Evolutionary conservation across 2,113 vertebrate species (phyloP).

Genomic region (Atlantisia rogersi): DNA sequence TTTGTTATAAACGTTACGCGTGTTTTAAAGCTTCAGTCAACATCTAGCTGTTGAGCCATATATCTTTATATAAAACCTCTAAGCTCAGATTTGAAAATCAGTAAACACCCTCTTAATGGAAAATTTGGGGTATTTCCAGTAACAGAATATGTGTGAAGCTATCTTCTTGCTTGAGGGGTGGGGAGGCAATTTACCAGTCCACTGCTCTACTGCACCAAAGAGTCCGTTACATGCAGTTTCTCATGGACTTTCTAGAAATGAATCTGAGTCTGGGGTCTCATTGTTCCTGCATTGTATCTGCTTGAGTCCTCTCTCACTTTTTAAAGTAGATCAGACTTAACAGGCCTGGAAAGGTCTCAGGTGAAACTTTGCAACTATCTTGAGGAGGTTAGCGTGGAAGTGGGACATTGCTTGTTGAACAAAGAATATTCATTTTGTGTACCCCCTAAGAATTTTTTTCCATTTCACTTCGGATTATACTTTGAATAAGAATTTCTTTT

Average conservation of each 20-base stretch:
- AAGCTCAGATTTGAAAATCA: not conserved
- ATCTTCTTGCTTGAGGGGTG: not conserved
- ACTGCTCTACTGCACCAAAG: fast-evolving
- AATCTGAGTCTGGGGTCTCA: not conserved
- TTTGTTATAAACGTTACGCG: not conserved
- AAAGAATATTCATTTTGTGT: not conserved
- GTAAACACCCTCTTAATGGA: not conserved
- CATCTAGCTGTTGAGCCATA: not conserved
- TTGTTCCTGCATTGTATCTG: not conserved
- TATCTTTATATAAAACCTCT: not conserved
- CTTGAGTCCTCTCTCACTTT: not conserved
- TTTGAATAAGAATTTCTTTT: not conserved
- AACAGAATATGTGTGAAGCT: not conserved
- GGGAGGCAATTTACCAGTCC: not conserved
- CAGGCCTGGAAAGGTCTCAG: not conserved
- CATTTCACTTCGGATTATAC: not conserved
- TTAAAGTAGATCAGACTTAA: not conserved
- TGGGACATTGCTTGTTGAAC: not conserved
- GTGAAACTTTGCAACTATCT: not conserved
- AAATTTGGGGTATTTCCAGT: not conserved
- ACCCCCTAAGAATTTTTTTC: not conserved
- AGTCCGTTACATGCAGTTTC: not conserved
- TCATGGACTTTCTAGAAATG: not conserved
- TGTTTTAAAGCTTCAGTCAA: not conserved
- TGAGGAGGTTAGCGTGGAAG: not conserved